Conservation (phyloP, 2,797 vertebrate genomes). For the Hirundo rustica region DNA sequence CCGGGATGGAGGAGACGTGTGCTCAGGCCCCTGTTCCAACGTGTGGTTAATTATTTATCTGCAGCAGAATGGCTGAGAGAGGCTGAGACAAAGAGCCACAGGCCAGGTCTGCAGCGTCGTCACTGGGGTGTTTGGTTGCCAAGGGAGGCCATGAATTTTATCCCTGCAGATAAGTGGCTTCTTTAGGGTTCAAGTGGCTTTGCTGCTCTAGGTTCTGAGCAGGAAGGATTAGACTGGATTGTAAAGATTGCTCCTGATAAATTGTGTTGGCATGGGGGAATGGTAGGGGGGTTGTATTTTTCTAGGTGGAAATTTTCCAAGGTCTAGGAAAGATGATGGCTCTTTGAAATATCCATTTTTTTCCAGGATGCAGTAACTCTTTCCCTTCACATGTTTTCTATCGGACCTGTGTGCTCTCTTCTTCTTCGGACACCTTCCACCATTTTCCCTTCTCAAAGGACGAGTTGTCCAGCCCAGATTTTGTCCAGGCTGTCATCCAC, state of each 20-base stretch:
- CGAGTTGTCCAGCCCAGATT: background rate
- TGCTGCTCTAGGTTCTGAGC: background rate
- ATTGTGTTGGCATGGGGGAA: accelerated
- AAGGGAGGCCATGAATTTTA: background rate
- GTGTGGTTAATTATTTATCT: slow-evolving; percentile 32
- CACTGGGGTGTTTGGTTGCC: background rate
- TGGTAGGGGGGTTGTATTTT: background rate
- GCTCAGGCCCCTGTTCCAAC: background rate
- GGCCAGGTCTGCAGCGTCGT: slow-evolving; percentile 19
- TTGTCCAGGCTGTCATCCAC: background rate
- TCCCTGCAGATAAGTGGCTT: background rate
- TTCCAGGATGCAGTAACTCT: background rate
- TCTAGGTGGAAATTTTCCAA: background rate
- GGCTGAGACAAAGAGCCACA: slow-evolving; percentile 6
- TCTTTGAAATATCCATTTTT: background rate
- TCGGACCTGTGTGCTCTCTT: background rate
- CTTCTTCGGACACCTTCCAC: background rate
- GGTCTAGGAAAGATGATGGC: background rate
- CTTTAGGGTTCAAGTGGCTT: background rate
- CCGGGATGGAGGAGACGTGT: background rate
- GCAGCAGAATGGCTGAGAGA: slow-evolving; percentile 18
- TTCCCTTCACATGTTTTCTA: accelerated
- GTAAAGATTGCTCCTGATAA: background rate
- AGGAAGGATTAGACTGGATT: background rate
- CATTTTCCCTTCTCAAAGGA: background rate